Percentiles rank a stretch among this genome's conserved stretches.
phyloP scores from a whole-genome alignment of 1,140 invertebrate species.

The Idris sp. region DNA sequence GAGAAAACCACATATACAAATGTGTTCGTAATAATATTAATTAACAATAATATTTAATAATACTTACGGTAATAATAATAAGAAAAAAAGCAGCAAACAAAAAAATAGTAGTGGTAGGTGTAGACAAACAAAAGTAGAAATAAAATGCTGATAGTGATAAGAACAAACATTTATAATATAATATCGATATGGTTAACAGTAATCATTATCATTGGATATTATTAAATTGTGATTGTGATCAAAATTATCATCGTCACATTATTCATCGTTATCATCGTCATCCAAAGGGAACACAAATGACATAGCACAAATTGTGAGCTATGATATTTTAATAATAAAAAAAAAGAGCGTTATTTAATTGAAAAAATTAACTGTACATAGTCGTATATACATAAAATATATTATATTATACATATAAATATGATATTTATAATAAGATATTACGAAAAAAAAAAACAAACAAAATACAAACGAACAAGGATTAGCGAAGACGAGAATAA shows the following conservation, averaged over 20 bases:
- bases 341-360: slow-evolving; percentile 67
- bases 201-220: slow-evolving; percentile 49
- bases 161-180: slow-evolving; percentile 53
- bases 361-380: slow-evolving; percentile 57
- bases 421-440: slow-evolving; percentile 76
- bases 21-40: slow-evolving; percentile 23
- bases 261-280: slow-evolving; percentile 51
- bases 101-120: slow-evolving; percentile 35
- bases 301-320: slow-evolving; percentile 32
- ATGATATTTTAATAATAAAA: slow-evolving; percentile 62
- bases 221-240: slow-evolving; percentile 48
- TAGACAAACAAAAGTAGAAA: slow-evolving; percentile 38
- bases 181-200: slow-evolving; percentile 34
- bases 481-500: slow-evolving; percentile 46
- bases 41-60: background rate
- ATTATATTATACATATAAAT: slow-evolving; percentile 67
- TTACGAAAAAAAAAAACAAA: slow-evolving; percentile 35
- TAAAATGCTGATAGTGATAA: slow-evolving; percentile 49
- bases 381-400: slow-evolving; percentile 50
- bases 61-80: slow-evolving; percentile 16
- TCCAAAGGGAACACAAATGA: slow-evolving; percentile 36
- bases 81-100: slow-evolving; percentile 15
- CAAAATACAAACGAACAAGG: slow-evolving; percentile 13
- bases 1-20: slow-evolving; percentile 28
- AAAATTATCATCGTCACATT: slow-evolving; percentile 39